These are phyloP conservation scores for Himalopsyche phryganea DNA, from an alignment of 1,140 invertebrate species.

Conservation along the genomic window DNA sequence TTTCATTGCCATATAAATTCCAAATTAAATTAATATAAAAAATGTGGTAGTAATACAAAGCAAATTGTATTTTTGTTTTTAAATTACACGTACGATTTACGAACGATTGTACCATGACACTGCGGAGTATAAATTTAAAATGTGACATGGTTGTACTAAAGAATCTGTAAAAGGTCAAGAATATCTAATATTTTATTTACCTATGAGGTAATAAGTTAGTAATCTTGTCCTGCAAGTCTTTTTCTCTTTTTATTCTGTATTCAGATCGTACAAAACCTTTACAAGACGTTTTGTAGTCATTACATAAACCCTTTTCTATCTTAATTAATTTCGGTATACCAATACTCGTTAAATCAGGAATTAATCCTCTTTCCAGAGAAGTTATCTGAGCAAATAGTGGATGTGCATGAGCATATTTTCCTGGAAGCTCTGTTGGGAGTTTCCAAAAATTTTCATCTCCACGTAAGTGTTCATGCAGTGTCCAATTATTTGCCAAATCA, in stretches of 20 bases:
- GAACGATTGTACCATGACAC: background rate
- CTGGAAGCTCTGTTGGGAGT: conserved; percentile 18
- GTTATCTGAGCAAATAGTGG: conserved; percentile 14
- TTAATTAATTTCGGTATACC: conserved; percentile 33
- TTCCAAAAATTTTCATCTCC: conserved; percentile 37
- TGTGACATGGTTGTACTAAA: background rate
- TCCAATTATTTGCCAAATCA: conserved; percentile 18
- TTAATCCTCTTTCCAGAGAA: conserved; percentile 24
- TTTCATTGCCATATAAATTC: no score
- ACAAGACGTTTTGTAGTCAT: background rate
- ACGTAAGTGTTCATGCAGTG: conserved; percentile 2
- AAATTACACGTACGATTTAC: background rate
- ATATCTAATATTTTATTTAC: background rate
- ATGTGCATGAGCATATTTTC: conserved; percentile 10
- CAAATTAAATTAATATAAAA: no score
- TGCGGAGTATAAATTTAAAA: background rate
- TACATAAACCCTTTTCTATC: conserved; percentile 33
- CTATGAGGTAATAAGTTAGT: conserved; percentile 13
- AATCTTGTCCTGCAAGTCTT: conserved; percentile 21
- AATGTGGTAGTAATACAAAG: background rate
- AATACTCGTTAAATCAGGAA: conserved; percentile 30
- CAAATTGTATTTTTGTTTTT: background rate
- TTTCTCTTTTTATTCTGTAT: conserved; percentile 16
- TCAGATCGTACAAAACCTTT: conserved; percentile 1
- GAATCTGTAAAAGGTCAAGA: background rate